Evolutionary conservation across 2,113 vertebrate species (phyloP), one percentile per base, ranked within the genome.

Genomic region (Carollia perspicillata): DNA sequence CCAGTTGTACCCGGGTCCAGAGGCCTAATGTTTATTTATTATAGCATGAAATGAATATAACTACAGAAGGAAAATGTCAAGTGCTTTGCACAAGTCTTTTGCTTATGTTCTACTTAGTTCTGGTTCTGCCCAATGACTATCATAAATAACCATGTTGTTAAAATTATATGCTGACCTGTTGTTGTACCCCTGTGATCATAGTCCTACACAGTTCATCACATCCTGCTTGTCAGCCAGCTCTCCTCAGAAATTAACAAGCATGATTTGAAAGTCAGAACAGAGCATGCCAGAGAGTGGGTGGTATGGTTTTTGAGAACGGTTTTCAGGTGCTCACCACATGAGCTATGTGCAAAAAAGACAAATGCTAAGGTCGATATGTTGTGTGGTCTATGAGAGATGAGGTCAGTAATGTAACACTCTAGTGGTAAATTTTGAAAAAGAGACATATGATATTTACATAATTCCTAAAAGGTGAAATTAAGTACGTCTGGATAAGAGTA

Each of bases 271-370:
- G 88, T 44, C 81, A 94, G 86, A 91, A 55, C 90, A 89, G 90
- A 95, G n/a, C 74, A 26, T 47, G 79, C 33, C 0, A 95, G 90
- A 87, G 74, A 96, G 93, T 96, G 94, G 91, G 96, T 95, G 95
- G 96, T 96, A 94, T 93, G 65, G 4, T 51, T 87, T 95, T 94
- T 89, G 80, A 89, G 84, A 96, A 95, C 94, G 83, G 71, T 49
- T 97, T 97, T 98, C 97, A 97, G 97, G 97, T 96, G 94, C 91
- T 97, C 84, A 84, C 89, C 91, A 93, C 97, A 95, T 96, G 97
- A 97, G 96, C 91, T 91, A 90, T 96, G 86, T 44, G 74, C 40
- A 87, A 92, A 95, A 83, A 97, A 95, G 89, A 97, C 89, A 96
- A 97, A 89, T 55, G 75, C 33, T 65, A 40, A 96, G 69, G 91